These are phyloP conservation scores for Anolis apletophallus DNA, from an alignment of 2,797 vertebrate species.

Conservation along the genomic window DNA sequence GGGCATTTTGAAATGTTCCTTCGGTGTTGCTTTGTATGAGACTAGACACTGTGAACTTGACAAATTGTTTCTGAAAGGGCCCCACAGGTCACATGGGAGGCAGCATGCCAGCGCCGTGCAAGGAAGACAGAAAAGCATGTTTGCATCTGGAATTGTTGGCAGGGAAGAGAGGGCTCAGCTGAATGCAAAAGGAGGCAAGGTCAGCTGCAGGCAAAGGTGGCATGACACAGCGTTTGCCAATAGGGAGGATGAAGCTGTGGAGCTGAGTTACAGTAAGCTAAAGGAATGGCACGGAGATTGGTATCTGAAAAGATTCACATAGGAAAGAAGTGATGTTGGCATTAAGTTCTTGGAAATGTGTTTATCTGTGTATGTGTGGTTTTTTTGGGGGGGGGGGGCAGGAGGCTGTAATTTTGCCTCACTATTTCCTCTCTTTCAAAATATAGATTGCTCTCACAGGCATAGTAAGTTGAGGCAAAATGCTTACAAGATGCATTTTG, in stretches of 20 bases:
- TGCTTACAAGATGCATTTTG: not conserved
- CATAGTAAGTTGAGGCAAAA: too few species aligned
- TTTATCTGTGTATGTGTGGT: too few species aligned
- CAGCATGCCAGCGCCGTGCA: not conserved
- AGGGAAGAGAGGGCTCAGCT: not conserved
- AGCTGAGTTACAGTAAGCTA: not conserved
- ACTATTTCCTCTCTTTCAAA: not conserved
- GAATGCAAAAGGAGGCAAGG: not conserved
- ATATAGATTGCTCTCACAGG: not conserved
- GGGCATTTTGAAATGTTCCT: not conserved
- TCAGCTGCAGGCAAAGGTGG: rapidly evolving
- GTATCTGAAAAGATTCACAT: not conserved
- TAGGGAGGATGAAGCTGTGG: not conserved
- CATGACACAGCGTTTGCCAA: not conserved
- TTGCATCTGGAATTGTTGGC: not conserved
- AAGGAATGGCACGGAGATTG: not conserved
- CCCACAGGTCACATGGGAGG: not conserved
- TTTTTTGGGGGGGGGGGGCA: rapidly evolving
- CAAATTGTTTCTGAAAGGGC: slow-evolving; percentile 1
- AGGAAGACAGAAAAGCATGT: too few species aligned
- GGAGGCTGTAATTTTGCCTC: not conserved
- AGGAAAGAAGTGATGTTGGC: rapidly evolving
- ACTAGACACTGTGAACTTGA: slow-evolving; percentile 16
- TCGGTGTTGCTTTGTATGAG: not conserved
- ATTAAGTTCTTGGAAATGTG: rapidly evolving